A percentile compares a stretch with the other conserved stretches of the same genome.
Evolutionary conservation across 1,140 invertebrate species (phyloP).

Genomic region (Caenorhabditis tropicalis): DNA sequence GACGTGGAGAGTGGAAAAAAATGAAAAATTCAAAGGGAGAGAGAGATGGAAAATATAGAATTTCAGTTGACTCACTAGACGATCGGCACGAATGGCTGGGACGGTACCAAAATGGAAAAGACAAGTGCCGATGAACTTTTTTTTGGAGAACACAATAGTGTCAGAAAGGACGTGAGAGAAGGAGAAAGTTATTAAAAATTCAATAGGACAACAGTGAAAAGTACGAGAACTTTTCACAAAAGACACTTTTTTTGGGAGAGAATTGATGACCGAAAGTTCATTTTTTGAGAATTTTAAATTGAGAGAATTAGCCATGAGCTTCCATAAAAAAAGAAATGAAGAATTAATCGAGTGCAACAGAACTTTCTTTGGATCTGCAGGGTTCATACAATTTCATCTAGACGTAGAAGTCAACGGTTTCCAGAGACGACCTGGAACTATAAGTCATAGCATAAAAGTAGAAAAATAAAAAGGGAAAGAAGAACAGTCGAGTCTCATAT

Average conservation of each 20-base stretch:
- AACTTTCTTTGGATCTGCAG: too few relatives aligned
- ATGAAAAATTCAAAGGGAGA: slow-evolving; percentile 4
- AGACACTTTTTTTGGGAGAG: not conserved
- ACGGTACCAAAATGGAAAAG: not conserved
- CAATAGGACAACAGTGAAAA: not conserved
- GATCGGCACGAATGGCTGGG: too few relatives aligned
- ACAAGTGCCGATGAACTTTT: not conserved
- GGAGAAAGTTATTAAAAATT: slow-evolving; percentile 30
- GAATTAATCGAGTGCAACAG: too few relatives aligned
- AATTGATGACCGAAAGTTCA: not conserved
- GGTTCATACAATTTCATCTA: too few relatives aligned
- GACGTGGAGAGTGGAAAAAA: not conserved
- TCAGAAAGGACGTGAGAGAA: not conserved
- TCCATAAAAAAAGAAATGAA: too few relatives aligned
- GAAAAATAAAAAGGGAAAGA: too few relatives aligned
- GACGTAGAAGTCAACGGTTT: too few relatives aligned
- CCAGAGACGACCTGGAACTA: too few relatives aligned
- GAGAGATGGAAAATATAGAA: slow-evolving; percentile 23
- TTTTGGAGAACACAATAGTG: not conserved
- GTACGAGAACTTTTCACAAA: not conserved
- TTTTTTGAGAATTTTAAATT: too few relatives aligned
- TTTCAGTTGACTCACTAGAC: slow-evolving; percentile 19
- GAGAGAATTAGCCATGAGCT: too few relatives aligned
- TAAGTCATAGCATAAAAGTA: too few relatives aligned
- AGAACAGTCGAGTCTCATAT: too few relatives aligned